Evolutionary conservation across 2,888 invertebrate species (phyloP), one percentile per base, ranked within the genome.

Genomic region (Formica aserva): DNA sequence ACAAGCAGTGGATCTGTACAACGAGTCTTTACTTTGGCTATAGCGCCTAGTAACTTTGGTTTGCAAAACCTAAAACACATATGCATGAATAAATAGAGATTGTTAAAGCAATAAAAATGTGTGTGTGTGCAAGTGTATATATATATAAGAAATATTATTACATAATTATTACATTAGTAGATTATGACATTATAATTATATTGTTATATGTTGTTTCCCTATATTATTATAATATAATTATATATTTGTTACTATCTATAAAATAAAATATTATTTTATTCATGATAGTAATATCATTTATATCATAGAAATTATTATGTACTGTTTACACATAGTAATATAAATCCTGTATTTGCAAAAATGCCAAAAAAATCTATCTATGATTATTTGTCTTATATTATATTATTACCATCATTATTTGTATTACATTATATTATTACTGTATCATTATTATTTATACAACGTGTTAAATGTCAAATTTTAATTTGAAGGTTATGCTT

Each of bases 41-140:
- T 74, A 67, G 52, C 72, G 22, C 26, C 62, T 13, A 83, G 22
- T 72, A 84, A 75, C 22, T 86, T 88, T 26, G 63, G 85, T 75
- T 76, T 77, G 18, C 65, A 71, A 85, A 91, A 86, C 83, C 91
- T 89, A n/a, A 74, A 84, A 86, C 52, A 65, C 0, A 65, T 13
- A 57, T 75, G 4, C 6, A 38, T 6, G 13, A n/a, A 29, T 26
- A 57, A 75, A 65, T 38, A 45, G 13, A 45, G 22, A 57, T 32
- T 0, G 1, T 38, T 13, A n/a, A 48, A 11, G 0, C 26, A 67
- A 3, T 66, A 60, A 52, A 67, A 76, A 38, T 45, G 13, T 67
- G 15, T 35, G 11, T 9, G 35, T 48, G 4, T 18, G 5, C 15
- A 48, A 15, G 4, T 48, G 15, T 5, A 6, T 48, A 48, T 75